Evolutionary conservation across 2,113 vertebrate genomes (phyloP), one percentile per base, ranked within the genome.

Genomic region (Dermatemys mawii): DNA sequence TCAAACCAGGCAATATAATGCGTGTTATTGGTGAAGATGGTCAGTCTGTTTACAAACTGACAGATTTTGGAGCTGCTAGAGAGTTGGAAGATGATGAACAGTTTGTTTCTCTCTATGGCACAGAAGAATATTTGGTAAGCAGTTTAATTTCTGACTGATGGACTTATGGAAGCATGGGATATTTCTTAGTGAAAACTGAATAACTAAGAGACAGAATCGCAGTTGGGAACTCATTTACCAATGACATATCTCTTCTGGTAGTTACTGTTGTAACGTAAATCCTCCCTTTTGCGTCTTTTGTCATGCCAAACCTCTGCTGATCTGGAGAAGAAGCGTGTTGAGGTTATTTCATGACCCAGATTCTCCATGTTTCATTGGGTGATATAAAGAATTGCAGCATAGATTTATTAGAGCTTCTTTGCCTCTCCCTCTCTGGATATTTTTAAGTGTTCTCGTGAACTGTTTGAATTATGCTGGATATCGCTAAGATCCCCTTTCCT

Each of bases 1-100:
- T 99, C 97, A 99, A 99, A 84, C 99, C 99, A 0, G 99, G 99
- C 44, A 99, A 99, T 97, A 99, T 99, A 94, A 99, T 99, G 99
- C 98, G 99, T 5, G 99, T 99, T 83, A 99, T 99, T 48, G 99
- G 99, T 26, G 99, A 99, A 93, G 99, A 99, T 4, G 99, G 99
- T 3, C 98, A 98, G 50, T 99, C 99, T 35, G 98, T 99, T 55
- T 99, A 99, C 97, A 99, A 99, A 85, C 98, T 99, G 78, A 99
- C 99, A 4, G 99, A 99, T 97, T 99, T 99, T 13, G 99, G 99
- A 41, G 99, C 99, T 3, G 99, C 99, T 11, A 97, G 99, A 84
- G 99, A 99, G 91, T 98, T 99, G 55, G 99, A 99, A 95, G 99
- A 99, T 93, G 99, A 99, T 87, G 99, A 99, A 88, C 99, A 99